Evolutionary conservation across 1,140 invertebrate species (phyloP).

Genomic region (Hyposmocoma kahamanoa): DNA sequence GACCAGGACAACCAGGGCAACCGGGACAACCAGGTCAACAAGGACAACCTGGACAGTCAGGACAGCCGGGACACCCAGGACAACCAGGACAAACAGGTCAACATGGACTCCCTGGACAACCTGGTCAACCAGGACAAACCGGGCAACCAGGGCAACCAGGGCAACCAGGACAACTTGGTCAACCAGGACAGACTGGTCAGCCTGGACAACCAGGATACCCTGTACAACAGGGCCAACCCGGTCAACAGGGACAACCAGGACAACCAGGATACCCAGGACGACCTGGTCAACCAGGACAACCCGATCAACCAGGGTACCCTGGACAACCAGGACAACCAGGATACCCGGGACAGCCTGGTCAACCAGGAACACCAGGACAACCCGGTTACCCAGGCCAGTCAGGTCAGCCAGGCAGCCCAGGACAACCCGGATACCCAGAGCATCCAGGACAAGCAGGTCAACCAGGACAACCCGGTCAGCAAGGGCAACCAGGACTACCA

Average conservation of each 20-base stretch:
- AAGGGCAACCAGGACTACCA: no score
- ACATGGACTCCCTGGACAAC: constrained; percentile 19
- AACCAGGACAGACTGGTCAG: constrained; percentile 13
- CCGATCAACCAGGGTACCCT: neutral
- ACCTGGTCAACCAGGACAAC: neutral
- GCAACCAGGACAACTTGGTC: constrained; percentile 4
- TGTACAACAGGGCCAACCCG: constrained; percentile 19
- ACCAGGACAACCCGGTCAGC: no score
- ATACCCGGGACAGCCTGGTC: no score
- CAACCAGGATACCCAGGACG: neutral
- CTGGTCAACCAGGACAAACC: constrained; percentile 18
- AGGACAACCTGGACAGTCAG: constrained; percentile 14
- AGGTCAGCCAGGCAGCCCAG: no score
- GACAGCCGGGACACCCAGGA: constrained; percentile 16
- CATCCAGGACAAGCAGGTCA: no score
- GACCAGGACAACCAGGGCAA: constrained; percentile 18
- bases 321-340: neutral
- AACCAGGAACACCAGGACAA: no score
- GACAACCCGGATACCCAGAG: no score
- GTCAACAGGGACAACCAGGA: constrained; percentile 1
- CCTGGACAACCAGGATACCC: constrained; percentile 15
- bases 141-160: neutral
- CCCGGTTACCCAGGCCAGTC: neutral
- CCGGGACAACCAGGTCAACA: no score
- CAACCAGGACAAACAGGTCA: constrained; percentile 11